A percentile compares a stretch with the other conserved stretches of the same genome.
Conservation (phyloP, 2,113 vertebrate species). For the Morone chrysops region DNA sequence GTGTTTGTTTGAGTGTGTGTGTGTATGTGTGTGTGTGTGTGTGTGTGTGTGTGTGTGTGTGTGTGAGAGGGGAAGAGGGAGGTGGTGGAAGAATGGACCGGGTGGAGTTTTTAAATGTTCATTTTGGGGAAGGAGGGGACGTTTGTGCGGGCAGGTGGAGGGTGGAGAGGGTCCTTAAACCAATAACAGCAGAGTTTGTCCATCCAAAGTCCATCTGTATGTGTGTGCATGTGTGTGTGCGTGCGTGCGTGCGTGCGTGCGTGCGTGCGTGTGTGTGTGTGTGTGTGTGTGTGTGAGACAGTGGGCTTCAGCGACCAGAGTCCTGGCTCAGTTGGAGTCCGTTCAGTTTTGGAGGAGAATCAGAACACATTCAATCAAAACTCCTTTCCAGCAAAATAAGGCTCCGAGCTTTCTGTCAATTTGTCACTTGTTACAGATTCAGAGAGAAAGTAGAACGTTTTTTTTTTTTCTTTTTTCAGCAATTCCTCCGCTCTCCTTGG, state of each 20-base stretch:
- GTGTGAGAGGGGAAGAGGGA: conserved; percentile 7
- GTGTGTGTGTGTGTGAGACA: conserved; percentile 1
- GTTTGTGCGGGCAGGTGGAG: not conserved
- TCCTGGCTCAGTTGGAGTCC: conserved; percentile 69
- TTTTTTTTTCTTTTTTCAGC: not conserved
- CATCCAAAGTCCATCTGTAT: conserved; percentile 11
- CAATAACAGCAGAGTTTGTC: conserved; percentile 40
- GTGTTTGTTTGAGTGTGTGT: not conserved
- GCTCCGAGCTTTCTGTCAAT: conserved; percentile 31
- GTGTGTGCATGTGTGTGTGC: conserved; percentile 19
- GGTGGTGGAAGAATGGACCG: conserved; percentile 23
- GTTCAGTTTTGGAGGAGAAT: conserved; percentile 49
- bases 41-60: conserved; percentile 15
- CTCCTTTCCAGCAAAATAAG: conserved; percentile 48
- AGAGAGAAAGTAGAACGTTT: not conserved
- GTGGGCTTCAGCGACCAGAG: conserved; percentile 30
- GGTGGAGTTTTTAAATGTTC: conserved; percentile 23
- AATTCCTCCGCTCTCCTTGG: conserved; percentile 6
- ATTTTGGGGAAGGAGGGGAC: not conserved
- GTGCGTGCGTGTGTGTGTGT: not conserved
- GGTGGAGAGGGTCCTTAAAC: conserved; percentile 42
- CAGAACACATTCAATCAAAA: conserved; percentile 37
- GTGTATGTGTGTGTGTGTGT: conserved; percentile 8
- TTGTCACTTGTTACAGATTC: conserved; percentile 4
- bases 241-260: conserved; percentile 7